Evolutionary conservation across 2,113 vertebrate species (phyloP), one percentile per base, ranked within the genome.

Genomic region (Dendropsophus ebraccatus): DNA sequence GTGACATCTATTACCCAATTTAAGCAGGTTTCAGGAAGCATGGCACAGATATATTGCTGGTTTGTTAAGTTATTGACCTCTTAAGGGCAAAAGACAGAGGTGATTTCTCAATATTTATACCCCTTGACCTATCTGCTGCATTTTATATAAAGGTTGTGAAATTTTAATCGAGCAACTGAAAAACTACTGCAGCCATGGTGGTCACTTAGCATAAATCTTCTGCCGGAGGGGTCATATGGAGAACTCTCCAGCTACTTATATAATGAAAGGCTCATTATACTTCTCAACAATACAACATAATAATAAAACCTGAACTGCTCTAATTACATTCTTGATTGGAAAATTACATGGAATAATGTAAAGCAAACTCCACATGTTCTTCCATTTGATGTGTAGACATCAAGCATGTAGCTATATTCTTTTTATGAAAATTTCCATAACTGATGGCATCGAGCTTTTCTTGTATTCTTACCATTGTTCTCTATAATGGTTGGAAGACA

Each of bases 121-220:
- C 47, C 8, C 49, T 35, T 54, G 74, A 77, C 74, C 49, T 77
- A 70, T 41, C 25, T 19, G 47, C 8, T 23, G 23, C n/a, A 21
- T 65, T 62, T 81, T 47, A 81, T 62, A 65, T 14, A 9, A 28
- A 52, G 49, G 25, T 52, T 9, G 28, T 54, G 30, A 14, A 19
- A 54, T 21, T 77, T 30, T 77, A 50, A 52, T 77, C 30, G 47
- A 19, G 1, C 7, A 2, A 32, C 16, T 52, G 6, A 50, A 41
- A 28, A 65, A 45, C 56, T 30, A 28, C 37, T 28, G 14, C 58
- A 37, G 54, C 30, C 77, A 60, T 65, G 56, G 78, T 47, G 78
- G 78, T 47, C 56, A 81, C 35, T n/a, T 9, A n/a, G 58, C 13
- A 17, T 81, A 81, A 81, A 62, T 62, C 78, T 45, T n/a, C 41